Evolutionary conservation across 1,140 invertebrate species (phyloP).

Genomic region (Medauroidea extradentata): DNA sequence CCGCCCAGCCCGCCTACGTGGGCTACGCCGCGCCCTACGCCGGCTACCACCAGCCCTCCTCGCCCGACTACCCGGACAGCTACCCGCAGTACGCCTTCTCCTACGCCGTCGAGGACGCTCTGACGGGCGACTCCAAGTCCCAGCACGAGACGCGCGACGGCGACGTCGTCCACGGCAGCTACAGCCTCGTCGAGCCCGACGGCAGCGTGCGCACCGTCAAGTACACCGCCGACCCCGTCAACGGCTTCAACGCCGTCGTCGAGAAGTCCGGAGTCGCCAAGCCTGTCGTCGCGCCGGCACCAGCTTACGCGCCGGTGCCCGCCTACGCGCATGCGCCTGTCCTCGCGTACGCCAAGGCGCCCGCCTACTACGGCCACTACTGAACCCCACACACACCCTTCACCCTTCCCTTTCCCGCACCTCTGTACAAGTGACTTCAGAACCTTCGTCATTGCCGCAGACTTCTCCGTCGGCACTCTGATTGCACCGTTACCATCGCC

Average conservation of each 20-base stretch:
- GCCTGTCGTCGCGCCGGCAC: neutral
- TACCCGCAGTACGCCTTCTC: conserved; percentile 49
- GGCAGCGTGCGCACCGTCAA: conserved; percentile 51
- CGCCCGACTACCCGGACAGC: conserved; percentile 22
- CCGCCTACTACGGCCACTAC: conserved; percentile 11
- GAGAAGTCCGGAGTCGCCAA: neutral
- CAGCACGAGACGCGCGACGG: conserved; percentile 50
- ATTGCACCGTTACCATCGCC: too few relatives aligned
- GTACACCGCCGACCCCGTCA: conserved; percentile 45
- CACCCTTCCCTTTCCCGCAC: too few relatives aligned
- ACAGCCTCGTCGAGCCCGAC: conserved; percentile 53
- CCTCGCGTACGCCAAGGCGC: conserved; percentile 8
- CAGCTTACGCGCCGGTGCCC: neutral
- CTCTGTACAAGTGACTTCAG: too few relatives aligned
- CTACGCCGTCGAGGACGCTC: conserved; percentile 48
- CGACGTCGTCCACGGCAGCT: conserved; percentile 55
- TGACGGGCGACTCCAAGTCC: conserved; percentile 49
- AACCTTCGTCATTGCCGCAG: too few relatives aligned
- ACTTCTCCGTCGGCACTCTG: too few relatives aligned
- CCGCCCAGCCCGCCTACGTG: conserved; percentile 17
- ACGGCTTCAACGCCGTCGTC: conserved; percentile 22
- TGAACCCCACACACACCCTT: conserved; percentile 10
- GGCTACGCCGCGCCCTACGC: conserved; percentile 29
- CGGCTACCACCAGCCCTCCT: conserved; percentile 35
- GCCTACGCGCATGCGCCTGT: conserved; percentile 6